Conservation (phyloP, 1,140 invertebrate species). For the Formica exsecta region DNA sequence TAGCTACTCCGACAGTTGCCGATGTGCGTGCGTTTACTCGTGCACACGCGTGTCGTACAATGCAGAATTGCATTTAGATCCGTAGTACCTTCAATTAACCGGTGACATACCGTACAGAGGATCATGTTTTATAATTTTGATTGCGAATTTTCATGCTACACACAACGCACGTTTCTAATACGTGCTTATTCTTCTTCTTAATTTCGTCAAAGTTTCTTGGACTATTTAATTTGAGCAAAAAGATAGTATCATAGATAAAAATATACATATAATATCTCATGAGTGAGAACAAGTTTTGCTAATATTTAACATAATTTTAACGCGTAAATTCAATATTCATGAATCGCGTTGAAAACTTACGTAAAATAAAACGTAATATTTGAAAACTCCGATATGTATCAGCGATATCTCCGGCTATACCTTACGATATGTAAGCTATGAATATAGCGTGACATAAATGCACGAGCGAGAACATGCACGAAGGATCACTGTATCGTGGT, state of each 20-base stretch:
- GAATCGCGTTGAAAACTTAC: not conserved
- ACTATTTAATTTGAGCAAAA: not conserved
- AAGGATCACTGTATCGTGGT: slow-evolving; percentile 61
- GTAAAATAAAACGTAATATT: slow-evolving; percentile 1
- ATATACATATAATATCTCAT: not conserved
- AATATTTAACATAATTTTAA: not conserved
- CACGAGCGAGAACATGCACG: slow-evolving; percentile 49
- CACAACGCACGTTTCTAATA: not conserved
- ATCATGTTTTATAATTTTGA: not conserved
- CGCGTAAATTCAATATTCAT: not conserved
- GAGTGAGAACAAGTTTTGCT: not conserved
- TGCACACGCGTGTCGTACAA: slow-evolving; percentile 28
- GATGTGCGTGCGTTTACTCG: slow-evolving; percentile 44
- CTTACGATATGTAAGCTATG: slow-evolving; percentile 43
- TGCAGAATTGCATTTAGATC: slow-evolving; percentile 37
- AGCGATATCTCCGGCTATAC: slow-evolving; percentile 23
- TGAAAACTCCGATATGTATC: not conserved
- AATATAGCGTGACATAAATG: slow-evolving; percentile 63
- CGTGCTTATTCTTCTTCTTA: not conserved
- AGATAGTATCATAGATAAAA: not conserved
- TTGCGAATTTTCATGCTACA: not conserved
- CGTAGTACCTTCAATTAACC: slow-evolving; percentile 30
- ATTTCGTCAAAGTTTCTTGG: not conserved
- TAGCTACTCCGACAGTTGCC: slow-evolving; percentile 53
- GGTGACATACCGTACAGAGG: not conserved